phyloP scores from a whole-genome alignment of 2,113 vertebrate genomes.

The Gracilinanus agilis region DNA sequence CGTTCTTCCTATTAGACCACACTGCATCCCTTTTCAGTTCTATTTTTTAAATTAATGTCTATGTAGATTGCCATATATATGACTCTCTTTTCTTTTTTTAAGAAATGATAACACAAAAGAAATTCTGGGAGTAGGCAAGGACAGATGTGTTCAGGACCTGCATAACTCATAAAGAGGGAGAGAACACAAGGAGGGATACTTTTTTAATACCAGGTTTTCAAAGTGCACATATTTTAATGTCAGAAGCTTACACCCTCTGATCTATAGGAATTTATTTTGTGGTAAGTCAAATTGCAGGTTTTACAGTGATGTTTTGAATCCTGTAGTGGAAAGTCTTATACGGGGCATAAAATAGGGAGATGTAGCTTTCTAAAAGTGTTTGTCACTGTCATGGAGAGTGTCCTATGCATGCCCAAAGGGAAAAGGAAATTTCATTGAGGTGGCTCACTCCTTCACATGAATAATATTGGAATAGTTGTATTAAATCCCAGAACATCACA shows the following conservation, averaged over 20 bases:
- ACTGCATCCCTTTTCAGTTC: not conserved
- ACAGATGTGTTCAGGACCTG: not conserved
- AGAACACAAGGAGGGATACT: not conserved
- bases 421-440: not conserved
- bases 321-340: not conserved
- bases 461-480: not conserved
- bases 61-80: not conserved
- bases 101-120: not conserved
- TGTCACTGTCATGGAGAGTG: not conserved
- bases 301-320: not conserved
- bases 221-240: not conserved
- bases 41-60: not conserved
- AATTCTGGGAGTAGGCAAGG: not conserved
- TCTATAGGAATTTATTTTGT: not conserved
- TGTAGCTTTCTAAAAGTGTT: not conserved
- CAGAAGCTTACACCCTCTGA: not conserved
- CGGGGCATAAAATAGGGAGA: not conserved
- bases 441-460: not conserved
- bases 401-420: not conserved
- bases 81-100: not conserved
- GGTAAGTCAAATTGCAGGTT: not conserved
- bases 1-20: not conserved
- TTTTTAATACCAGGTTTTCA: not conserved
- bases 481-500: not conserved
- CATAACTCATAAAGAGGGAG: not conserved